Base-by-base conservation (phyloP, 2,113 vertebrate genomes). In the Eublepharis macularius region DNA sequence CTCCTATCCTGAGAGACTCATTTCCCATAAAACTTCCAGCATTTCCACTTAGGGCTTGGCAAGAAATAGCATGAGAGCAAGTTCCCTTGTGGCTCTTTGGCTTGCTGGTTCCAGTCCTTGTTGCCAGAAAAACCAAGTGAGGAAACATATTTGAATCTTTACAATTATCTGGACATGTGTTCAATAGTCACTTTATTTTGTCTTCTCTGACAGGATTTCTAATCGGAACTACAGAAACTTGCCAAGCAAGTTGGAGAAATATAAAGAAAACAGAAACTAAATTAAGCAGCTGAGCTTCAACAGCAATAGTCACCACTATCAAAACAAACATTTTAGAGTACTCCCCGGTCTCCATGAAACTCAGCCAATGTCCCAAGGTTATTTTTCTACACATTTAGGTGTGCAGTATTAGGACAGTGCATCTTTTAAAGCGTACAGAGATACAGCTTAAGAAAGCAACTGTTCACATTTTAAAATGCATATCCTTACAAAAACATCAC, bases 1-100 rank as follows among this genome's bases (percentile, higher is more conserved):
- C 89, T 91, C 41, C 76, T 63, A 76, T 68, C 34, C 78, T 78
- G 86, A 91, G 75, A 90, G 89, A 90, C 45, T 29, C 36, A 51
- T 91, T 93, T 92, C 93, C 92, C 91, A 94, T 84, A 87, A 91
- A 94, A 89, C 54, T 57, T 87, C 69, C 49, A 87, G 36, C 57
- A 39, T 87, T 92, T 91, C 75, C 88, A 92, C 84, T 83, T 26
- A 76, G 74, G 41, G n/a, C 57, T 94, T 94, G 91, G 92, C 89
- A 94, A 93, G 85, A 88, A 91, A 41, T 73, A 90, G 82, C 72
- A 77, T 45, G 72, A 92, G 32, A 92, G 72, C 72, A 90, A 86
- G 91, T 6, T 94, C 91, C 87, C 85, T 86, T 1, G 26, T 91
- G 87, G 82, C 81, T 86, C 85, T 90, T 90, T 86, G 88, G 81